Conservation (phyloP, 2,888 invertebrate species). For the Agrotis puta region DNA sequence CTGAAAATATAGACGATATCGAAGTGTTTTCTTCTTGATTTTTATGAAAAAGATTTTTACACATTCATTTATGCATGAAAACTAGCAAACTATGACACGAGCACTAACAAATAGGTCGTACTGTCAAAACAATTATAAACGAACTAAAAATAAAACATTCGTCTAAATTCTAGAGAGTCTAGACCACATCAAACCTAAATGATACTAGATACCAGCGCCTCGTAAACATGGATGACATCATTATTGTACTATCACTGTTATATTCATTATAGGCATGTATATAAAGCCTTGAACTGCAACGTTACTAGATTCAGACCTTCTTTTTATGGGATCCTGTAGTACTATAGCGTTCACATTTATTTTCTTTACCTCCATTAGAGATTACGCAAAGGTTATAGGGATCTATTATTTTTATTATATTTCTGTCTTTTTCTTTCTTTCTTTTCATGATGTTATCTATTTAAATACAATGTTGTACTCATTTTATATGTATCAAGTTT, state of each 20-base stretch:
- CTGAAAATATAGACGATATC: not conserved
- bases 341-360: constrained; percentile 4
- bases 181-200: constrained; percentile 14
- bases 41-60: not conserved
- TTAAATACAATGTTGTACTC: not conserved
- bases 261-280: not conserved
- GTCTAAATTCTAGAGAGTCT: constrained; percentile 12
- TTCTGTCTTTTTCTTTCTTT: too few species aligned
- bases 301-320: constrained; percentile 1
- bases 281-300: constrained; percentile 8
- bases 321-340: constrained; percentile 29
- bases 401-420: not conserved
- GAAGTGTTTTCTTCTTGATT: not conserved
- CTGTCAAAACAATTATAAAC: not conserved
- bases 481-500: not conserved
- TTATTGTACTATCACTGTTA: constrained; percentile 12
- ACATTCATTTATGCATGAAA: not conserved
- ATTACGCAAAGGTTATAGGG: not conserved
- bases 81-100: not conserved
- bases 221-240: not conserved
- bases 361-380: not conserved
- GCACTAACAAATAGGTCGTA: not conserved
- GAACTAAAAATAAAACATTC: not conserved
- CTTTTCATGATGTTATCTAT: not conserved
- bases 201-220: not conserved